Evolutionary conservation across 2,797 vertebrate species (phyloP).

Genomic region (Sebastes baramenuke): DNA sequence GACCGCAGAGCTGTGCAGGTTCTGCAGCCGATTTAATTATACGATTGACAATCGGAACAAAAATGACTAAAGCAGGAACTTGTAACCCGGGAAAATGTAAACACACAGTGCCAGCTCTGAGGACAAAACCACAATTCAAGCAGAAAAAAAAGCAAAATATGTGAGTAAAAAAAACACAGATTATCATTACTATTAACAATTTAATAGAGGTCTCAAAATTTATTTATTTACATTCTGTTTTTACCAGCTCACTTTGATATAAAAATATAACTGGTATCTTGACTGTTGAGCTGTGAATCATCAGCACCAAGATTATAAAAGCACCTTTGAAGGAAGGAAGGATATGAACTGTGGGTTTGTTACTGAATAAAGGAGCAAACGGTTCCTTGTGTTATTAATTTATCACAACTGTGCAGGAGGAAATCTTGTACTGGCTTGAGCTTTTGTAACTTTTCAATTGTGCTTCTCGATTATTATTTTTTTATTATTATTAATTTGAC

Average conservation of each 20-base stretch:
- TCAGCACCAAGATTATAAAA: slow-evolving; percentile 31
- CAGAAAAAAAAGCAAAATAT: slow-evolving; percentile 2
- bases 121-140: slow-evolving; percentile 34
- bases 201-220: slow-evolving; percentile 27
- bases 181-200: slow-evolving; percentile 41
- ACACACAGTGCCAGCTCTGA: slow-evolving; percentile 61
- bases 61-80: slow-evolving; percentile 15
- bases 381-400: not conserved
- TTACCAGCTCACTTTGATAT: slow-evolving; percentile 25
- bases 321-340: slow-evolving; percentile 15
- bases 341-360: not conserved
- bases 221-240: slow-evolving; percentile 63
- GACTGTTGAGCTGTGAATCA: slow-evolving; percentile 8
- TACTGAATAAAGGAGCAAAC: not conserved
- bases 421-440: not conserved
- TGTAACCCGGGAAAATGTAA: slow-evolving; percentile 43
- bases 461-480: not conserved
- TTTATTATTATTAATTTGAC: not conserved
- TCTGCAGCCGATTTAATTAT: slow-evolving; percentile 35
- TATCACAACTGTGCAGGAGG: not conserved
- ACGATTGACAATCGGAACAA: not conserved
- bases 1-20: slow-evolving; percentile 29
- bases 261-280: slow-evolving; percentile 14
- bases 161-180: slow-evolving; percentile 5
- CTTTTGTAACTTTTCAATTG: not conserved